Evolutionary conservation across 2,888 invertebrate species (phyloP).

Genomic region (Phrixothrix hirtus): DNA sequence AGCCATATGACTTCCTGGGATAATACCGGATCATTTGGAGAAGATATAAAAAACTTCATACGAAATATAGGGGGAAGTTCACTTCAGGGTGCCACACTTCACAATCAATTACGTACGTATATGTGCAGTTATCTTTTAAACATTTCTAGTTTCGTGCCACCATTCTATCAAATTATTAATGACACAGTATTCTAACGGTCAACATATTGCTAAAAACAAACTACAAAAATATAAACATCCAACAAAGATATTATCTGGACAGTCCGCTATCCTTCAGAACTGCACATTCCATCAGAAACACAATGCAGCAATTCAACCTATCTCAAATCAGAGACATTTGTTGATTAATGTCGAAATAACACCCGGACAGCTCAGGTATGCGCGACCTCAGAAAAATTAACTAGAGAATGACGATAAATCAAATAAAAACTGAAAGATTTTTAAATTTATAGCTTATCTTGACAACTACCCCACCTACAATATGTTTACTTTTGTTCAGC

Average conservation of each 20-base stretch:
- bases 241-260: slow-evolving; percentile 26
- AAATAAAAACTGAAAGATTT: slow-evolving; percentile 49
- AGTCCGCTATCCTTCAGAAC: slow-evolving; percentile 32
- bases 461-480: slow-evolving; percentile 49
- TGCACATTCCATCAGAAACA: slow-evolving; percentile 38
- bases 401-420: slow-evolving; percentile 47
- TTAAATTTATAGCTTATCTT: slow-evolving; percentile 44
- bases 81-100: slow-evolving; percentile 22
- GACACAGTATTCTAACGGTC: too few species aligned
- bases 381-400: slow-evolving; percentile 45
- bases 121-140: too few species aligned
- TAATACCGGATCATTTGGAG: slow-evolving; percentile 36
- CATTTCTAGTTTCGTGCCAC: too few species aligned
- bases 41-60: slow-evolving; percentile 33
- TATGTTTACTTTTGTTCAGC: slow-evolving; percentile 42
- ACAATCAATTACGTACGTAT: slow-evolving; percentile 28
- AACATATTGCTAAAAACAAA: slow-evolving; percentile 12
- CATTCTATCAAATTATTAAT: too few species aligned
- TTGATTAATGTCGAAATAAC: slow-evolving; percentile 46
- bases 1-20: slow-evolving; percentile 34
- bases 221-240: slow-evolving; percentile 13
- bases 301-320: slow-evolving; percentile 40
- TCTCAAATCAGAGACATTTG: slow-evolving; percentile 46
- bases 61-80: slow-evolving; percentile 16
- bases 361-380: slow-evolving; percentile 42